Evolutionary conservation across 2,888 invertebrate genomes (phyloP).

Genomic region (Apotomis capreana): DNA sequence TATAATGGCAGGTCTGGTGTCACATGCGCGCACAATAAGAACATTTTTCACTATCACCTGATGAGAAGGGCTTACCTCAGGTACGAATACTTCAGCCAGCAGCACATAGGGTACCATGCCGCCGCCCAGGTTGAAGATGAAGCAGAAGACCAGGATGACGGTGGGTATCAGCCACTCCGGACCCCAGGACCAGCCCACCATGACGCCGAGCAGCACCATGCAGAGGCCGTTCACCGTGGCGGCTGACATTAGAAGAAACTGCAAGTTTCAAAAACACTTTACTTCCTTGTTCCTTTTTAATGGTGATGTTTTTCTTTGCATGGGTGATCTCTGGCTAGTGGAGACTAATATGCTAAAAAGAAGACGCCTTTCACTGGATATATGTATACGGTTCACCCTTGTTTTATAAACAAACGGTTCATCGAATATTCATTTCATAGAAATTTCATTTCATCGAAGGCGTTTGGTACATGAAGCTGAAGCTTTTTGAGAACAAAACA

Average conservation of each 20-base stretch:
- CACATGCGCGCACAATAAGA: no score
- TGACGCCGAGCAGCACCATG: slow-evolving; percentile 18
- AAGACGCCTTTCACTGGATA: no score
- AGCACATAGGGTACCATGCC: slow-evolving; percentile 49
- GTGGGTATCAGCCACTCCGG: slow-evolving; percentile 50
- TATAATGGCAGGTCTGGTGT: no score
- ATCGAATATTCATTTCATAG: no score
- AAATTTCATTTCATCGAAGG: neutral
- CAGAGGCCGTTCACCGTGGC: slow-evolving; percentile 25
- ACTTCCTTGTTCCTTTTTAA: neutral
- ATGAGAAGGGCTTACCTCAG: slow-evolving; percentile 17
- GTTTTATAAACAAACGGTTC: no score
- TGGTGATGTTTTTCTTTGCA: neutral
- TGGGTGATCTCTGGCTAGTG: no score
- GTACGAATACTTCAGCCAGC: slow-evolving; percentile 36
- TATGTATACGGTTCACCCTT: no score
- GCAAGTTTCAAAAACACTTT: neutral
- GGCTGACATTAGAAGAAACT: slow-evolving; percentile 29
- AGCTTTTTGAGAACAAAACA: no score
- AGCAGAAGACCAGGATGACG: slow-evolving; percentile 51
- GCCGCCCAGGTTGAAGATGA: slow-evolving; percentile 53
- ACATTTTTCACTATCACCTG: no score
- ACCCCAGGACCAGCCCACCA: slow-evolving; percentile 37
- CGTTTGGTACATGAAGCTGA: no score
- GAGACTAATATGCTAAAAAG: no score